Base-by-base conservation (phyloP, 2,888 invertebrate species). In the Sericinus montela region DNA sequence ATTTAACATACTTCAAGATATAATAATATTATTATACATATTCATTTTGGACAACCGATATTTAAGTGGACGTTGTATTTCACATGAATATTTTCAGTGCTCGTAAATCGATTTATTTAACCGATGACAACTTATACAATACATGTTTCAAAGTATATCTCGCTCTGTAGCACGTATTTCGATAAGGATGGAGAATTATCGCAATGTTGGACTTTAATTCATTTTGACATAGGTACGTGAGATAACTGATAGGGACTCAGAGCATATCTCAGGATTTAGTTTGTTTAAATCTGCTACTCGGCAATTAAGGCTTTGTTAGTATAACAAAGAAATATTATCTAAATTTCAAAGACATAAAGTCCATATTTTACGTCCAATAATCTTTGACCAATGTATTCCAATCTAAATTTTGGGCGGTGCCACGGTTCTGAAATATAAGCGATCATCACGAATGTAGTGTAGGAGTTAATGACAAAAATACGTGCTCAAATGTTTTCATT, bases 341-440 rank as follows among this genome's bases (percentile, higher is more conserved):
- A 38, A 50, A 45, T 37, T 19, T 25, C 45, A 45, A 41, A 15
- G 34, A 32, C 23, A 40, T 50, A 50, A 45, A 50, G 50, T 50
- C 39, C 50, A 50, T 30, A 50, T 45, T 45, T 30, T 35, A 32
- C 8, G 9, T 23, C 15, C 10, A 34, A 32, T 14, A 34, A 34
- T 36, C 37, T 51, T 42, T 38, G 51, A 46, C 45, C 45, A 40
- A 34, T 42, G 49, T 48, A 48, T 54, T 54, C 66, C 77, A 80
- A 83, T 81, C 79, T 75, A 72, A 69, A 76, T 73, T 80, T 79
- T 77, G 80, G 84, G 84, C 80, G 80, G 74, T 65, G 47, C 67
- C 51, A 60, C 59, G 53, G 58, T 56, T 60, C 67, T 78, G 77
- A 81, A 75, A 77, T 75, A 76, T 81, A 79, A 72, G 69, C 66